Evolutionary conservation across 2,888 invertebrate genomes (phyloP).

Genomic region (Athalia rosae): DNA sequence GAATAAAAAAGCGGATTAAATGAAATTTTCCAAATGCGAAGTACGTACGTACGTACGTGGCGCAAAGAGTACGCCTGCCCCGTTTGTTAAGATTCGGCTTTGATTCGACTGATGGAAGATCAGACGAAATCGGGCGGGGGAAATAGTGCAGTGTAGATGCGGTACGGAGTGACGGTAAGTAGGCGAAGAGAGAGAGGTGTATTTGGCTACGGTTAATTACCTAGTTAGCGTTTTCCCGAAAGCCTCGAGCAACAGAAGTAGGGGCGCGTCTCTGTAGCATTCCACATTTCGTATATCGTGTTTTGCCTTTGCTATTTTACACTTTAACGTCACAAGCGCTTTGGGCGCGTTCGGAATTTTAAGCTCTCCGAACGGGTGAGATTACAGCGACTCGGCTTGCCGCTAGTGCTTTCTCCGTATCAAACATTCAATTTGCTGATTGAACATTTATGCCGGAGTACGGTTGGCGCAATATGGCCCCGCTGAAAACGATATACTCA

Average conservation of each 20-base stretch:
- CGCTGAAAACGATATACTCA: conserved; percentile 24
- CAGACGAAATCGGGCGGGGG: conserved; percentile 20
- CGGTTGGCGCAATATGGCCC: not conserved
- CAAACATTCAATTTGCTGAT: conserved; percentile 47
- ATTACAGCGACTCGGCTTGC: too few species aligned
- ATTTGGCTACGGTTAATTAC: conserved; percentile 25
- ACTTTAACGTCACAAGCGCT: not conserved
- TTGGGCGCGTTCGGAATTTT: conserved; percentile 25
- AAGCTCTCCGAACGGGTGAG: not conserved
- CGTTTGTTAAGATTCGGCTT: conserved; percentile 23
- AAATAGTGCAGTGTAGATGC: not conserved
- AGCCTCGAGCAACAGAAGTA: conserved; percentile 20
- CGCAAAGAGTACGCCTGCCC: not conserved
- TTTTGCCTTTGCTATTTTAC: too few species aligned
- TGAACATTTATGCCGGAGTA: conserved; percentile 40
- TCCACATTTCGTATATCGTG: too few species aligned
- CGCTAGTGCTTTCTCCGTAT: conserved; percentile 32
- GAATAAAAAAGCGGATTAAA: too few species aligned
- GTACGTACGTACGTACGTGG: too few species aligned
- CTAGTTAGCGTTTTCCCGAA: conserved; percentile 25
- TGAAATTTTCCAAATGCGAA: too few species aligned
- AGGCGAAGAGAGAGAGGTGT: too few species aligned
- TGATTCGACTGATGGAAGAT: conserved; percentile 33
- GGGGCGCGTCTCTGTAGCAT: too few species aligned
- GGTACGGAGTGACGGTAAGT: not conserved